Base-by-base conservation (phyloP, 2,113 vertebrate genomes). In the Coreoperca whiteheadi region DNA sequence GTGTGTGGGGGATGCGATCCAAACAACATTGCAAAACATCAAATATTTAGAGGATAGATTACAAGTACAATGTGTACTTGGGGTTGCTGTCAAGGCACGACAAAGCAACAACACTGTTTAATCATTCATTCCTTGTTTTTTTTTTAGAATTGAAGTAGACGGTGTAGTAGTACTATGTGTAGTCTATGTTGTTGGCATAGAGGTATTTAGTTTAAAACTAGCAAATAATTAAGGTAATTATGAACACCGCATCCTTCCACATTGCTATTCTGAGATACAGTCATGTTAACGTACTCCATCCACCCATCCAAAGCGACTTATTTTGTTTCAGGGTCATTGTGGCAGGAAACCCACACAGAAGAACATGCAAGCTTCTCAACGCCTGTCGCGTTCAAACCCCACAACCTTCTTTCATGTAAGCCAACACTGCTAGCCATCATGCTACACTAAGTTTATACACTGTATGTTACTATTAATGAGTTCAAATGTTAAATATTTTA, bases 31-130 rank as follows among this genome's bases (percentile, higher is more conserved):
- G 89, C 88, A 65, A 64, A 67, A 71, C 79, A 88, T 93, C 28
- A 92, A 94, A 93, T 88, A 94, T 94, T 93, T 74, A 93, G 76
- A 63, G 75, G 87, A 82, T 88, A 85, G 63, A 85, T 92, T 93
- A 91, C 90, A 91, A 90, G 85, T 77, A 91, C 89, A 89, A 76
- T 64, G 65, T 90, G 84, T 67, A 71, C 80, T 64, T 28, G 59
- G 75, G 32, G 80, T 30, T 74, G 73, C 82, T 73, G 81, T 88
- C 74, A 54, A 85, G 89, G 77, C 83, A 83, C 48, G 3, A 84
- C 87, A 82, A 79, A 83, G 81, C 79, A 75, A 87, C 71, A 79
- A 80, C 80, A 83, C 81, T 1, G 28, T 77, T 92, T 60, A 89
- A 73, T 88, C 54, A 89, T 92, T 91, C 61, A 92, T 85, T 75